Evolutionary conservation across 2,888 invertebrate genomes (phyloP).

Genomic region (Lutraria lutraria): DNA sequence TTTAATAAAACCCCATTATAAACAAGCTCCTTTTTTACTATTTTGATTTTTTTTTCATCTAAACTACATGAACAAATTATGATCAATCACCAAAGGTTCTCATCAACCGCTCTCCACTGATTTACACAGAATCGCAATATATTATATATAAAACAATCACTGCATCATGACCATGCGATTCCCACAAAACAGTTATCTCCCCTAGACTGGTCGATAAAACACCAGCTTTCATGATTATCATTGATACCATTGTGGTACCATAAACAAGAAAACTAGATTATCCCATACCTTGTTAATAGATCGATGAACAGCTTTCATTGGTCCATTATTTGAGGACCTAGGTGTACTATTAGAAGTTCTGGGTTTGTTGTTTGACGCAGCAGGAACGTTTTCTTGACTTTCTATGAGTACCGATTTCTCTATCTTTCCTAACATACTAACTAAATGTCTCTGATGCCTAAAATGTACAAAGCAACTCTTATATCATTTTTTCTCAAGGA

Average conservation of each 20-base stretch:
- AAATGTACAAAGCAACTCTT: slow-evolving; percentile 15
- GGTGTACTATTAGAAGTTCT: slow-evolving; percentile 46
- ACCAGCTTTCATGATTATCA: too few relatives aligned
- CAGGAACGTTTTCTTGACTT: slow-evolving; percentile 42
- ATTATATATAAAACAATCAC: too few relatives aligned
- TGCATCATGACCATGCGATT: too few relatives aligned
- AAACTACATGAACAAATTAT: too few relatives aligned
- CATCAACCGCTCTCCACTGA: too few relatives aligned
- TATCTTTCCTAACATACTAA: slow-evolving; percentile 81
- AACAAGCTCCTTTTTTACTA: too few relatives aligned
- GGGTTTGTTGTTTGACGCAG: slow-evolving; percentile 5
- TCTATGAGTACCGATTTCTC: slow-evolving; percentile 74
- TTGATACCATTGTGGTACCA: too few relatives aligned
- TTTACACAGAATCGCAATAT: too few relatives aligned
- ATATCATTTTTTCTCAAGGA: neutral
- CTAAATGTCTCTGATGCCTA: slow-evolving; percentile 83
- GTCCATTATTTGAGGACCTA: slow-evolving; percentile 68
- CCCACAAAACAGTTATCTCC: too few relatives aligned
- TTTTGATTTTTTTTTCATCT: too few relatives aligned
- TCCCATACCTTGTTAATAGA: slow-evolving; percentile 51
- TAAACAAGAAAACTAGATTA: neutral
- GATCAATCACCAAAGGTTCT: too few relatives aligned
- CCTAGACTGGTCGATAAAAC: too few relatives aligned
- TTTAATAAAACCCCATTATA: neutral
- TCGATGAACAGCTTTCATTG: slow-evolving; percentile 56